Evolutionary conservation across 2,888 invertebrate genomes (phyloP), one percentile per base, ranked within the genome.

Genomic region (Chaetogeoica ovagalla): DNA sequence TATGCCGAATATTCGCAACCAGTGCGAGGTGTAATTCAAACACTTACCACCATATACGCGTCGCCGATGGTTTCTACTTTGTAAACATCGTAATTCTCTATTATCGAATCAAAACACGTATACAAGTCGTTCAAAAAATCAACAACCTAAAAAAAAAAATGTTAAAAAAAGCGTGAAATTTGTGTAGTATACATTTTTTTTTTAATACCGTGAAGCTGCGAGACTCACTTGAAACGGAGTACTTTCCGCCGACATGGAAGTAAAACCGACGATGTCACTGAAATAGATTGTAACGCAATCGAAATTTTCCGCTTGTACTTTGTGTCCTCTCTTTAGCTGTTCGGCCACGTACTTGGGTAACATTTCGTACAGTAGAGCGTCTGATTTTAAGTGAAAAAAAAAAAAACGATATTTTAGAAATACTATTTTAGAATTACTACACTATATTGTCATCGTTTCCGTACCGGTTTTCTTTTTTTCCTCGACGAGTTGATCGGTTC

Each of bases 391-490:
- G 48, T 11, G 48, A 48, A 48, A 48, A 15, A 19, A 86, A 8
- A 15, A 70, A 75, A 74, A 4, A 0, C 23, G 6, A 57, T 7
- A 4, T 19, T 55, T 55, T 55, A 17, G 4, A 30, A 30, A 30
- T 30, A 30, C 4, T 30, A 30, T 30, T 8, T n/a, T n/a, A n/a
- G n/a, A n/a, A 55, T 19, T 17, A 55, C 15, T 19, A 52, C 19
- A 55, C 19, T 55, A 4, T 55, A 55, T 21, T 21, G 21, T 19
- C 57, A 17, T 55, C 19, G n/a, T 8, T 3, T 7, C n/a, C n/a
- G 15, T 81, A 92, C 93, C 94, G 84, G 96, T 97, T 89, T 97
- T 97, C 88, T 96, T 95, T 87, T 97, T 97, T 88, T 98, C 98
- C 86, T 96, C 96, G 84, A 94, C 93, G 81, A 98, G 87, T 86